Conservation (phyloP, 2,888 invertebrate species). For the Cheiracanthium punctorium region DNA sequence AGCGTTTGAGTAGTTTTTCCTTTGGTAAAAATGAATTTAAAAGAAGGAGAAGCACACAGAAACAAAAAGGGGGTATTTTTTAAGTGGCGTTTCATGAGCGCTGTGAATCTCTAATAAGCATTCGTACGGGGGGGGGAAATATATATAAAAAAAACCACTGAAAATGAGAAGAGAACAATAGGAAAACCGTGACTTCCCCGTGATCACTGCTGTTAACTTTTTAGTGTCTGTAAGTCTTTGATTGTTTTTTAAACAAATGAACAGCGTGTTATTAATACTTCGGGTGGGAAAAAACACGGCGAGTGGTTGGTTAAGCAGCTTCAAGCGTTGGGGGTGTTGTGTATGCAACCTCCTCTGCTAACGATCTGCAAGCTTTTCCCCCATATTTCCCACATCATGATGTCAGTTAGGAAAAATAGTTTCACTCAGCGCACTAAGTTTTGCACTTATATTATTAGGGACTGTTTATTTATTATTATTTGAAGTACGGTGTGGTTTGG, state of each 20-base stretch:
- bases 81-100: constrained; percentile 7
- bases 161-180: background rate
- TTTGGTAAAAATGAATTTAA: constrained; percentile 26
- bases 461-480: no score
- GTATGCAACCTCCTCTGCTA: no score
- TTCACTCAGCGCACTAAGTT: no score
- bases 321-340: no score
- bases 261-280: background rate
- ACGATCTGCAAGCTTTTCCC: no score
- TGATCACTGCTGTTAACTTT: constrained; percentile 7
- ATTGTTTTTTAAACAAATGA: constrained; percentile 7
- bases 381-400: no score
- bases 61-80: constrained; percentile 1
- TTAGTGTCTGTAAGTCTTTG: background rate
- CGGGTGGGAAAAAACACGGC: background rate
- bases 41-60: constrained; percentile 12
- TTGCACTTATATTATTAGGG: no score
- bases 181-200: background rate
- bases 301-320: no score
- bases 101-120: constrained; percentile 6
- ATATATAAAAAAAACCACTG: background rate
- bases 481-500: no score
- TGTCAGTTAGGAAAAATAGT: no score
- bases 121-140: background rate
- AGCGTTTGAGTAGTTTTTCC: constrained; percentile 27